A percentile compares a stretch with the other conserved stretches of the same genome.
phyloP scores from a whole-genome alignment of 2,113 vertebrate genomes.

The Empidonax alnorum region DNA sequence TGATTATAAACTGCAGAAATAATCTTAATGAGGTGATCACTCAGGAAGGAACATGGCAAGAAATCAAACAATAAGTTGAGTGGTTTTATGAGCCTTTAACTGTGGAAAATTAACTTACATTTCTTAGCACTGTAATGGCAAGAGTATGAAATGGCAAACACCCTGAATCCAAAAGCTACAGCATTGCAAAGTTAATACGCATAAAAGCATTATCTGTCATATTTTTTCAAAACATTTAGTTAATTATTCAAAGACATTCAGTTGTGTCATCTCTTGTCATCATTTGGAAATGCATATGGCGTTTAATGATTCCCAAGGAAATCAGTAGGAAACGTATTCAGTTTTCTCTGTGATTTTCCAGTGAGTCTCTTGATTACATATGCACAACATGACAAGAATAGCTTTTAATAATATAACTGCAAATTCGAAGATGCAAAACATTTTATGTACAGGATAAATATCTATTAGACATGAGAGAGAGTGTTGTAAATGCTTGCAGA shows the following conservation, averaged over 20 bases:
- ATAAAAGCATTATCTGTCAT: not conserved
- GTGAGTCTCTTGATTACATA: not conserved
- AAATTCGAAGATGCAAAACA: not conserved
- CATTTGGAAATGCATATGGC: not conserved
- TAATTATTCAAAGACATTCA: not conserved
- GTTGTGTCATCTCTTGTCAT: not conserved
- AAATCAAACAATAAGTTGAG: not conserved
- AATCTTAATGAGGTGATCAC: not conserved
- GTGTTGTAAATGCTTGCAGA: not conserved
- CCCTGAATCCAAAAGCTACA: not conserved
- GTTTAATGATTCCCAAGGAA: not conserved
- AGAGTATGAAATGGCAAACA: not conserved
- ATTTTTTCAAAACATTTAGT: not conserved
- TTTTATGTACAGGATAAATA: not conserved
- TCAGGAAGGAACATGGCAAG: not conserved
- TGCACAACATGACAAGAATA: not conserved
- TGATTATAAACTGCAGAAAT: not conserved
- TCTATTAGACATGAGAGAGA: not conserved
- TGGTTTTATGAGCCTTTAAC: not conserved
- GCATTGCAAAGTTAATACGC: not conserved
- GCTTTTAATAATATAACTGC: not conserved
- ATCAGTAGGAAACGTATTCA: not conserved
- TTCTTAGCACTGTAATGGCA: not conserved
- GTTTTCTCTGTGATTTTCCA: not conserved
- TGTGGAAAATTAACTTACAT: not conserved